phyloP scores from a whole-genome alignment of 2,888 invertebrate genomes.

The Tenthredo distinguenda region DNA sequence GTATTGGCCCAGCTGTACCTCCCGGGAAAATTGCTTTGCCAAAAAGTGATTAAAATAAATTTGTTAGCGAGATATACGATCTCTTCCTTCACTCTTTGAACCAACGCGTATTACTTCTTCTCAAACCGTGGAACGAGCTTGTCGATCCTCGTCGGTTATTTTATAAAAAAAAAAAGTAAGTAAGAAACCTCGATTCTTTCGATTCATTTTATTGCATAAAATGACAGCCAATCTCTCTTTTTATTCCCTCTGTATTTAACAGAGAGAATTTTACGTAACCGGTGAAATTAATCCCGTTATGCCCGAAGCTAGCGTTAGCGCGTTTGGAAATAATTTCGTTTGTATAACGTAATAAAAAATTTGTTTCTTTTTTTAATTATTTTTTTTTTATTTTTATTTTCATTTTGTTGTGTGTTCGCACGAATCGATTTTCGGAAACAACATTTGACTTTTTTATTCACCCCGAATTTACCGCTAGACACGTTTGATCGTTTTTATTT shows the following conservation, averaged over 20 bases:
- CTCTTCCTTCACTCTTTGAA: background rate
- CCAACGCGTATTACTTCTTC: background rate
- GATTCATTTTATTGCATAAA: background rate
- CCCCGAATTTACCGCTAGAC: background rate
- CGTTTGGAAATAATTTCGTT: background rate
- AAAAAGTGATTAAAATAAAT: constrained; percentile 35
- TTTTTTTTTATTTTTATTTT: background rate
- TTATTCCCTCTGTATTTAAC: background rate
- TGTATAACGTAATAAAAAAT: background rate
- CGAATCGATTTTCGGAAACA: background rate
- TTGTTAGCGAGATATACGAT: background rate
- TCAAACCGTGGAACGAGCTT: background rate
- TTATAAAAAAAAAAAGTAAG: too few species aligned
- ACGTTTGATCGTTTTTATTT: background rate
- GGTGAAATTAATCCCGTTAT: constrained; percentile 12
- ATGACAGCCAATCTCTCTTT: background rate
- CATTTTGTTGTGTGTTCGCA: background rate
- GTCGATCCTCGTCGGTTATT: background rate
- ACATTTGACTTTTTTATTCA: background rate
- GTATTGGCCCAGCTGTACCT: constrained; percentile 12
- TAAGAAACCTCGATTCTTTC: background rate
- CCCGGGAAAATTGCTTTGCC: background rate
- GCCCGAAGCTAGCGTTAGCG: background rate
- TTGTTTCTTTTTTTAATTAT: background rate
- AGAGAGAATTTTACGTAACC: constrained; percentile 6